phyloP scores from a whole-genome alignment of 2,797 vertebrate genomes.

The Syndactyla subalaris region DNA sequence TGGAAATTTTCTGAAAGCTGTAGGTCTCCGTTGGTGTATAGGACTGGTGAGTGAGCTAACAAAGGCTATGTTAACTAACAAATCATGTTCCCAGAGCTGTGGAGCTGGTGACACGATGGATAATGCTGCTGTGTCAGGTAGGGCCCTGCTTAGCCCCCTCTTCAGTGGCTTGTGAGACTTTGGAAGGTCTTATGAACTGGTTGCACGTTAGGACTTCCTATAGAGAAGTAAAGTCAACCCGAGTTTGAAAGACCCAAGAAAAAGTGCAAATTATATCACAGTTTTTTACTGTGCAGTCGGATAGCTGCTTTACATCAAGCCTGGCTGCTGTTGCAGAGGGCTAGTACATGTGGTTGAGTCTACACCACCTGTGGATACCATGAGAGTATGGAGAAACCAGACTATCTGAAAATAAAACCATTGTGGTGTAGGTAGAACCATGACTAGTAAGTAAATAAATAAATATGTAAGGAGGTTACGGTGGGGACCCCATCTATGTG shows the following conservation, averaged over 20 bases:
- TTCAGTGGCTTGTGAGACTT: not conserved
- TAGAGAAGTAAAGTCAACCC: not conserved
- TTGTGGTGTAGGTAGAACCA: not conserved
- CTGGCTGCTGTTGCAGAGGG: not conserved
- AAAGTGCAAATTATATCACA: not conserved
- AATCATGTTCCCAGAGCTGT: not conserved
- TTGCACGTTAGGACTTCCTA: not conserved
- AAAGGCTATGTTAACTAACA: constrained; percentile 32
- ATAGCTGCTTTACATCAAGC: not conserved
- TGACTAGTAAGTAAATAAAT: not conserved
- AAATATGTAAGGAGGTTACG: not conserved
- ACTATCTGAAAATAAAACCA: not conserved
- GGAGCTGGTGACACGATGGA: constrained; percentile 43
- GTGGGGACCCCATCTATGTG: not conserved
- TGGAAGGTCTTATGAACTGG: not conserved
- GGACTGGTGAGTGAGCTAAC: not conserved
- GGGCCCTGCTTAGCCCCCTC: not conserved
- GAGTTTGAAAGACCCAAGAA: not conserved
- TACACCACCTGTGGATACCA: not conserved
- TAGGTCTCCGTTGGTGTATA: not conserved
- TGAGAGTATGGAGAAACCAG: not conserved
- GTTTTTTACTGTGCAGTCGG: not conserved
- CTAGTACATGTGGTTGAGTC: not conserved
- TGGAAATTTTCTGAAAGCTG: constrained; percentile 4
- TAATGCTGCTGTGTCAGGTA: constrained; percentile 30